Evolutionary conservation across 2,113 vertebrate genomes (phyloP).

Genomic region (Alaudala cheleensis): DNA sequence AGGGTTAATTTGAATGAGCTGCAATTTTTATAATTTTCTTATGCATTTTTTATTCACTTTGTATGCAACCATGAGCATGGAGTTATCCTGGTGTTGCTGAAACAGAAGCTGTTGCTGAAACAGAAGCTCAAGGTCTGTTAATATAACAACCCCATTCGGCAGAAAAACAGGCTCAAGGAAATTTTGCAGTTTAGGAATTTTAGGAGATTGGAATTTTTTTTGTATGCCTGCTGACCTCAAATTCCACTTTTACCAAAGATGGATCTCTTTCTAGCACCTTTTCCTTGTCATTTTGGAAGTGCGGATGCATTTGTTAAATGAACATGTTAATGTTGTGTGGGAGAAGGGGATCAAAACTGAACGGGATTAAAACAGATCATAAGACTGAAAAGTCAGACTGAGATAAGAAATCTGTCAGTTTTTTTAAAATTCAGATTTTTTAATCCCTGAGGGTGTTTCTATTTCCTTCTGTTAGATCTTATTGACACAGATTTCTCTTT

Average conservation of each 20-base stretch:
- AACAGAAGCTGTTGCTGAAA: not conserved
- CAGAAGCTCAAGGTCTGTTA: not conserved
- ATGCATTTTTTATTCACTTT: not conserved
- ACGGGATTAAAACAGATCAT: not conserved
- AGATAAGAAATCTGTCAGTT: not conserved
- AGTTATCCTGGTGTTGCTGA: not conserved
- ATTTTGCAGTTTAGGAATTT: not conserved
- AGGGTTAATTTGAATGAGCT: not conserved
- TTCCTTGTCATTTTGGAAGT: not conserved
- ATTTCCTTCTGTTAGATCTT: not conserved
- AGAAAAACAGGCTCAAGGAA: not conserved
- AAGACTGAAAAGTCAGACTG: not conserved
- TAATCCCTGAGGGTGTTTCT: not conserved
- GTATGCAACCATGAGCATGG: accelerated
- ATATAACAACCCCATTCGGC: not conserved
- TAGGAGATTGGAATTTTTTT: not conserved
- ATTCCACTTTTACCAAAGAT: not conserved
- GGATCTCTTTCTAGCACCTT: accelerated
- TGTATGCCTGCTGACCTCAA: not conserved
- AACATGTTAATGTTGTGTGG: not conserved
- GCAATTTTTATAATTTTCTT: not conserved
- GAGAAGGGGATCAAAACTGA: not conserved
- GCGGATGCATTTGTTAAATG: not conserved
- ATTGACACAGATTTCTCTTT: slow-evolving; percentile 1
- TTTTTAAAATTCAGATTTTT: not conserved